These are phyloP conservation scores for Pomatorhinus ruficollis DNA, from an alignment of 2,113 vertebrate species.

Conservation along the genomic window DNA sequence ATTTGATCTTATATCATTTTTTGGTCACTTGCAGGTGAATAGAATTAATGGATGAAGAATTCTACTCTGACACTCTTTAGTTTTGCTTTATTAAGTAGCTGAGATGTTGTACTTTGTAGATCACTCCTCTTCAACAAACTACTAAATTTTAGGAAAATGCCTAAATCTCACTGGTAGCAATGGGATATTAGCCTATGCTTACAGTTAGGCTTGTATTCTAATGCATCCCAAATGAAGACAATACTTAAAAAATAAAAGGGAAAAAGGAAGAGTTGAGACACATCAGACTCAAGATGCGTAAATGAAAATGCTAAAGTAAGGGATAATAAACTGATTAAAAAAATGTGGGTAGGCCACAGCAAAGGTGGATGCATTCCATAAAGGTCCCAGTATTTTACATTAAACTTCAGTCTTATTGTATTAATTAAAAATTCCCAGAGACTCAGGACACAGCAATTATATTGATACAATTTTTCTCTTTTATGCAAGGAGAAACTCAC, in stretches of 20 bases:
- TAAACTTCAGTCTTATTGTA: background rate
- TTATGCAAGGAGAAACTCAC: slow-evolving; percentile 23
- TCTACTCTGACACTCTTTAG: background rate
- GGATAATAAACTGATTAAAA: background rate
- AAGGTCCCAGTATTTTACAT: background rate
- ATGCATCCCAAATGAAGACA: background rate
- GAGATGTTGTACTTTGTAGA: background rate
- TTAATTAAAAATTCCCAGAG: slow-evolving; percentile 2
- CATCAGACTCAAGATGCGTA: fast-evolving
- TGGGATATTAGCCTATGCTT: background rate
- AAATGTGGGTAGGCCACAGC: background rate
- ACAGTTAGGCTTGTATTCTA: background rate
- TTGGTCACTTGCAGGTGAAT: background rate
- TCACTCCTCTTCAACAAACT: background rate
- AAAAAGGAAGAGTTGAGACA: background rate
- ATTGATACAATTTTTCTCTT: slow-evolving; percentile 22
- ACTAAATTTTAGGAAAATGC: background rate
- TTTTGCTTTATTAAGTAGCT: background rate
- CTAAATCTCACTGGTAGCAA: background rate
- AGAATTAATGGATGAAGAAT: background rate
- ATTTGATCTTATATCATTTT: background rate
- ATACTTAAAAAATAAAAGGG: fast-evolving
- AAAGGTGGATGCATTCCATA: background rate
- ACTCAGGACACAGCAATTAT: background rate
- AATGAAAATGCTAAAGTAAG: background rate